These are phyloP conservation scores for Dendrolimus punctatus DNA, from an alignment of 1,140 invertebrate genomes.

Conservation along the genomic window DNA sequence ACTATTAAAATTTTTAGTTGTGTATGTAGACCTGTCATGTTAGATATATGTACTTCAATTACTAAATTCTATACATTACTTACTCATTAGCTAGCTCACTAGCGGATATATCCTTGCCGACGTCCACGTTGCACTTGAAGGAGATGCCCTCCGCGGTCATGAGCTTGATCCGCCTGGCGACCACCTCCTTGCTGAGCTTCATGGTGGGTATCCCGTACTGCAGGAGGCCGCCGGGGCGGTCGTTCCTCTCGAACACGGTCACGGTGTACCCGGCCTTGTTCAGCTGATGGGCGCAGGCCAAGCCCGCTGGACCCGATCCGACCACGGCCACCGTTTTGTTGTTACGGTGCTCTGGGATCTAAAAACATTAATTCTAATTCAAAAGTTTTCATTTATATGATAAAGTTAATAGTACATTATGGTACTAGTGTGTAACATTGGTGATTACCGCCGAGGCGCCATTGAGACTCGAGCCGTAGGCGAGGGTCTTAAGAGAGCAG, in stretches of 20 bases:
- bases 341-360: constrained; percentile 81
- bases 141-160: constrained; percentile 92
- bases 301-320: constrained; percentile 94
- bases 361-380: constrained; percentile 13
- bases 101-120: constrained; percentile 92
- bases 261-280: constrained; percentile 95
- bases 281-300: constrained; percentile 97
- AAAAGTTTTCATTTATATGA: too few relatives aligned
- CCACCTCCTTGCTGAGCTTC: constrained; percentile 95
- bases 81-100: constrained; percentile 75
- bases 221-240: constrained; percentile 93
- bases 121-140: constrained; percentile 92
- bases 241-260: constrained; percentile 97
- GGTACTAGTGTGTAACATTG: too few relatives aligned
- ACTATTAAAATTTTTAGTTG: too few relatives aligned
- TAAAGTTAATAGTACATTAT: too few relatives aligned
- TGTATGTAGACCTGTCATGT: too few relatives aligned
- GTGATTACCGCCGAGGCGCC: too few relatives aligned
- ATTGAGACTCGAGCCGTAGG: too few relatives aligned
- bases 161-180: constrained; percentile 90
- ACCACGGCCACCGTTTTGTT: constrained; percentile 94
- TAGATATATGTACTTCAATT: background rate
- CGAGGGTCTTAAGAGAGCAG: too few relatives aligned
- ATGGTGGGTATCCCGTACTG: constrained; percentile 99
- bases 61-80: constrained; percentile 11